These are phyloP conservation scores for Toxotes jaculatrix DNA, from an alignment of 2,113 vertebrate species.

Conservation along the genomic window DNA sequence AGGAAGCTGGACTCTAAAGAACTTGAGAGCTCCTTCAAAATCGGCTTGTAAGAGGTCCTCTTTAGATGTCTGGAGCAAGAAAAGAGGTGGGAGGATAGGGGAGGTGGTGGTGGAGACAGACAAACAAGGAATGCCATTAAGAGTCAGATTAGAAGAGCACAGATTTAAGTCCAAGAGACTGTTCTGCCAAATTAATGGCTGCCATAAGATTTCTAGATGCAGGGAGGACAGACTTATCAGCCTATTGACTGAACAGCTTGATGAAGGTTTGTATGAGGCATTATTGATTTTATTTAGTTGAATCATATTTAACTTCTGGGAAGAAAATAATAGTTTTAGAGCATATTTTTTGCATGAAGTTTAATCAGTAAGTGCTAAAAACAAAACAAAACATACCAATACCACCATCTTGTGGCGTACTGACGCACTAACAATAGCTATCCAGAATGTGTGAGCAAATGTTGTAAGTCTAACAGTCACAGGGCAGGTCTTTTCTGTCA, in stretches of 20 bases:
- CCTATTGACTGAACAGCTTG: neutral
- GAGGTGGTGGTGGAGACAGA: neutral
- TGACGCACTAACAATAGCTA: neutral
- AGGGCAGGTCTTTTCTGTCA: neutral
- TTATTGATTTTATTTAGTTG: neutral
- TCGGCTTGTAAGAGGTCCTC: conserved; percentile 98
- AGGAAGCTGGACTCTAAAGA: conserved; percentile 98
- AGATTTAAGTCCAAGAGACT: neutral
- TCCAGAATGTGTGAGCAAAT: neutral
- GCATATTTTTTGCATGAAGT: neutral
- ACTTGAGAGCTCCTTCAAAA: conserved; percentile 98
- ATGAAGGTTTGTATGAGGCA: neutral
- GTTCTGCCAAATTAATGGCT: neutral
- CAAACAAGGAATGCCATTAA: neutral
- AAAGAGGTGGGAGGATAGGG: conserved; percentile 14
- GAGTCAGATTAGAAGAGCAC: neutral
- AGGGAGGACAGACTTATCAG: neutral
- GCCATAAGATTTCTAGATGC: neutral
- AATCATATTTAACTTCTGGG: neutral
- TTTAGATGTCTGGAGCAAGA: conserved; percentile 91
- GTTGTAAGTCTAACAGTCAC: neutral
- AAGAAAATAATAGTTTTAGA: neutral
- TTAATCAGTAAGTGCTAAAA: neutral
- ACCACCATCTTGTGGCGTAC: conserved; percentile 58
- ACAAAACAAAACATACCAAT: conserved; percentile 8